phyloP scores from a whole-genome alignment of 2,113 vertebrate genomes.

The Blennius ocellaris region DNA sequence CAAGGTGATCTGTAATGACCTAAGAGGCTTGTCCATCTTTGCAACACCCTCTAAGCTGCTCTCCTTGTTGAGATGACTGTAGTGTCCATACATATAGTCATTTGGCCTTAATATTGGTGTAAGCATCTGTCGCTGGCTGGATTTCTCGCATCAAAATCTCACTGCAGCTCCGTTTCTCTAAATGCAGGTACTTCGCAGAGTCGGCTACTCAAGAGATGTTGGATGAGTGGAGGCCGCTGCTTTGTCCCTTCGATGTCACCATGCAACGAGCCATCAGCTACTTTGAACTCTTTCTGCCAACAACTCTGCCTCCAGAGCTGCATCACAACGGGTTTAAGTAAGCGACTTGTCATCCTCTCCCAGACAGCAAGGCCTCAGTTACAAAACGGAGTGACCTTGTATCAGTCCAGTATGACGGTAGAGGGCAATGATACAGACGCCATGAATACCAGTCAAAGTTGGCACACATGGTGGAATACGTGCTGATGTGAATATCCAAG shows the following conservation, averaged over 20 bases:
- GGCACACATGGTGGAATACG: constrained; percentile 18
- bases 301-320: constrained; percentile 93
- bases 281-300: constrained; percentile 97
- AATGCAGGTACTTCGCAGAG: constrained; percentile 92
- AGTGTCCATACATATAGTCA: constrained; percentile 13
- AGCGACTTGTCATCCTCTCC: constrained; percentile 58
- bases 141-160: background rate
- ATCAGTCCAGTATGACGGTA: constrained; percentile 14
- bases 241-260: constrained; percentile 98
- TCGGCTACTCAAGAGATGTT: constrained; percentile 94
- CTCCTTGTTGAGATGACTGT: constrained; percentile 20
- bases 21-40: constrained; percentile 44
- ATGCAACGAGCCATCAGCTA: constrained; percentile 99
- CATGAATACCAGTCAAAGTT: constrained; percentile 9
- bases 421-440: constrained; percentile 6
- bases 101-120: background rate
- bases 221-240: constrained; percentile 95
- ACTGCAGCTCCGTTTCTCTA: constrained; percentile 23
- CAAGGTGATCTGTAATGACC: constrained; percentile 7
- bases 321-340: constrained; percentile 96
- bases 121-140: background rate
- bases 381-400: background rate
- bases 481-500: constrained; percentile 10
- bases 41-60: constrained; percentile 33
- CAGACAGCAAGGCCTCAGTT: background rate